Conservation (phyloP, 1,140 invertebrate genomes). For the Apis mellifera region DNA sequence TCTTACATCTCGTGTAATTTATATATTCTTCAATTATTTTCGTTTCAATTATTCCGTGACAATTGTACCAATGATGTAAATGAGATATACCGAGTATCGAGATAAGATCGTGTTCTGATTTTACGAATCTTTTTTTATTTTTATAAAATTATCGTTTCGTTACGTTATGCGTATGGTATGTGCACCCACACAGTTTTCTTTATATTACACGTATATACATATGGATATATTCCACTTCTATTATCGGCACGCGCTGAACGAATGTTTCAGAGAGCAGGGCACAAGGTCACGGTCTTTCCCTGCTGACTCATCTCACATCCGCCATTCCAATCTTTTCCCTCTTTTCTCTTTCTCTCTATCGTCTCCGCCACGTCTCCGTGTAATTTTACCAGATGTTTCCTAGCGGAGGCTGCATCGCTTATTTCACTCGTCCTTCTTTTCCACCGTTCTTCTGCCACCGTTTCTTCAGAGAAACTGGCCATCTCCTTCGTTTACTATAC, state of each 20-base stretch:
- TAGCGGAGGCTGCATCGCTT: background rate
- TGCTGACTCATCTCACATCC: constrained; percentile 57
- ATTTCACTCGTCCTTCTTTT: constrained; percentile 44
- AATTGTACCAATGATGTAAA: no score
- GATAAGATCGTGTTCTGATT: background rate
- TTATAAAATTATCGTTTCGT: constrained; percentile 1
- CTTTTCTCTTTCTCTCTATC: constrained; percentile 46
- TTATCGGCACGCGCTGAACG: constrained; percentile 51
- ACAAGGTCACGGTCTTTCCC: constrained; percentile 67
- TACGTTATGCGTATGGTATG: no score
- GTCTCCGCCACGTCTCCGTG: constrained; percentile 36
- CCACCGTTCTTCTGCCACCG: background rate
- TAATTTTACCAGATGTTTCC: constrained; percentile 55
- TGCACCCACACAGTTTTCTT: no score
- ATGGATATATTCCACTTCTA: constrained; percentile 12
- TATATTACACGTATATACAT: background rate
- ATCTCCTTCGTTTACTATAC: background rate
- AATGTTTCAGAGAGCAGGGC: constrained; percentile 50
- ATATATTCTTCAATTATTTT: no score
- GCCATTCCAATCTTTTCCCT: constrained; percentile 55
- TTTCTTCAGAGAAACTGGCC: background rate
- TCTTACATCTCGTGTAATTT: background rate
- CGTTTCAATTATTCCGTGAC: no score
- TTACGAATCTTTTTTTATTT: background rate
- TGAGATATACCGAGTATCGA: background rate